Evolutionary conservation across 2,888 invertebrate species (phyloP).

Genomic region (Rhopalosiphum nymphaeae): DNA sequence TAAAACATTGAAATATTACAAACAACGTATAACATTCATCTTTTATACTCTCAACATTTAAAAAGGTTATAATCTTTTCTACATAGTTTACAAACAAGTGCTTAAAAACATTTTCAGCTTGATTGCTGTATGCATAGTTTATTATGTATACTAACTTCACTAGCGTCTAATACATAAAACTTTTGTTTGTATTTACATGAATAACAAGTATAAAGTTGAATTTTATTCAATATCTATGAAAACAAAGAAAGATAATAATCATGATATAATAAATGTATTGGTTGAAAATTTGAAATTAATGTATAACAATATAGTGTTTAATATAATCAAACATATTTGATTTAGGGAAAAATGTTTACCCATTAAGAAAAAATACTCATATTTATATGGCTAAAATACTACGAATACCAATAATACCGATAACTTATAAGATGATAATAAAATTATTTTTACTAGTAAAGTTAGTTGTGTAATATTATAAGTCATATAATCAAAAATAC

Average conservation of each 20-base stretch:
- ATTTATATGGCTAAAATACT: not conserved
- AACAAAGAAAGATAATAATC: not conserved
- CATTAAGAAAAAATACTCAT: not conserved
- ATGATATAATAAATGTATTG: not conserved
- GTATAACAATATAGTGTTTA: not conserved
- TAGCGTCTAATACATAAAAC: not conserved
- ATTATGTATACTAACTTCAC: not conserved
- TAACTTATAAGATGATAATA: not conserved
- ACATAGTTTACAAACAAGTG: not conserved
- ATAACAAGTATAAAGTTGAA: not conserved
- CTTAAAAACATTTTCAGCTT: not conserved
- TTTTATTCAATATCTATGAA: not conserved
- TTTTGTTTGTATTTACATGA: not conserved
- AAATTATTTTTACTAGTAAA: not conserved
- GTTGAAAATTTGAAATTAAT: not conserved
- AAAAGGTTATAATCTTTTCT: not conserved
- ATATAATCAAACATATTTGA: not conserved
- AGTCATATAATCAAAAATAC: not conserved
- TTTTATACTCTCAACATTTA: not conserved
- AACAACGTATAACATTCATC: not conserved
- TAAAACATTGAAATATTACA: not conserved
- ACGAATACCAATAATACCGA: not conserved
- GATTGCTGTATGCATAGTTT: not conserved
- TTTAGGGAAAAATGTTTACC: not conserved
- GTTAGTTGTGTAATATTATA: not conserved